phyloP scores from a whole-genome alignment of 23 tunicate species.

The Oikopleura albicans region DNA sequence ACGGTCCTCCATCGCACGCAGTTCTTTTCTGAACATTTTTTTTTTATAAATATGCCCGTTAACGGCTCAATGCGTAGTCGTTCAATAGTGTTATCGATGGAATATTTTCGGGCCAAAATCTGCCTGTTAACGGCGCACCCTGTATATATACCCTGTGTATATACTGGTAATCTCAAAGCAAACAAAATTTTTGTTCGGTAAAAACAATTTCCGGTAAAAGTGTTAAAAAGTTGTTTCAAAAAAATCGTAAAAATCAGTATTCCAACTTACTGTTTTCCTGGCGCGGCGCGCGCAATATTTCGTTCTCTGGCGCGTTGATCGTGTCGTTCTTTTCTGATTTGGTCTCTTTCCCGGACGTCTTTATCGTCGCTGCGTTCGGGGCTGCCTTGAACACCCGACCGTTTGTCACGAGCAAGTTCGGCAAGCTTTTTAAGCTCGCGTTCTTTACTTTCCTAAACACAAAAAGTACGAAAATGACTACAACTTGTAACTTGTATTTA shows the following conservation, averaged over 20 bases:
- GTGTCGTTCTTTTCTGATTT: conserved; percentile 58
- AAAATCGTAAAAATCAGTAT: too few species aligned
- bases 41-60: background rate
- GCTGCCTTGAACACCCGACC: conserved; percentile 38
- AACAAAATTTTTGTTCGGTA: too few species aligned
- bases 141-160: too few species aligned
- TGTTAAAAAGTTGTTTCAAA: background rate
- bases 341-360: conserved; percentile 48
- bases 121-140: too few species aligned
- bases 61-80: too few species aligned
- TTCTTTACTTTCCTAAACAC: conserved; percentile 46
- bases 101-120: too few species aligned
- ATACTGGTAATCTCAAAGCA: too few species aligned
- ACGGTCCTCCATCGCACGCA: conserved; percentile 26
- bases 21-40: background rate
- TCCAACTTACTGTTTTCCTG: conserved; percentile 46
- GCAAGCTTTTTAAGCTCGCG: conserved; percentile 69
- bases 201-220: too few species aligned
- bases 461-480: too few species aligned
- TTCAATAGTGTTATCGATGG: too few species aligned
- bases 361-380: conserved; percentile 39
- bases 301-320: conserved; percentile 51
- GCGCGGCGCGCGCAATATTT: conserved; percentile 87
- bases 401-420: conserved; percentile 67
- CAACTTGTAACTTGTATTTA: too few species aligned